A percentile compares a stretch with the other conserved stretches of the same genome.
These are phyloP conservation scores for Oreohelix idahoensis DNA, from an alignment of 1,140 invertebrate genomes.

Conservation along the genomic window DNA sequence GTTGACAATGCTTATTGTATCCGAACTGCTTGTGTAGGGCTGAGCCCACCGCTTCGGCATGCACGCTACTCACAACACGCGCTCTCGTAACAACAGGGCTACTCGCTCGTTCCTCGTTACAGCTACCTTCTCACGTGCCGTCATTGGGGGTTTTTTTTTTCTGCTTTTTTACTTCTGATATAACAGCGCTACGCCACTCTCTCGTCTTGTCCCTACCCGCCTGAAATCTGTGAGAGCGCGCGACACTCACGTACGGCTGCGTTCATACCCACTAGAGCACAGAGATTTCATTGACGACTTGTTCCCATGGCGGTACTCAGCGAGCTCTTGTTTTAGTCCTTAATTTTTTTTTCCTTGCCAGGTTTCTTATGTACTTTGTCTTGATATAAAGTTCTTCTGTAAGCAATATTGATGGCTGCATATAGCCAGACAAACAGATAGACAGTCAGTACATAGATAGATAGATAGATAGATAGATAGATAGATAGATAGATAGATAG, in stretches of 20 bases:
- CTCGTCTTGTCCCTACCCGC: neutral
- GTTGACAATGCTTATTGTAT: slow-evolving; percentile 10
- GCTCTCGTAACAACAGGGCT: neutral
- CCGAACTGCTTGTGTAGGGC: neutral
- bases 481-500: too few species aligned
- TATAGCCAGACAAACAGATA: neutral
- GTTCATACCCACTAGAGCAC: neutral
- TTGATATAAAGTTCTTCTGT: neutral
- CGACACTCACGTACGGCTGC: neutral
- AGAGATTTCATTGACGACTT: slow-evolving; percentile 2
- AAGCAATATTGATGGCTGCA: neutral
- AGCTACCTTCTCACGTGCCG: slow-evolving; percentile 7
- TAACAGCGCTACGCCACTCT: neutral
- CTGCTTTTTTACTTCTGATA: neutral
- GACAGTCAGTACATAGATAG: neutral
- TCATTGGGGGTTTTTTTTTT: neutral
- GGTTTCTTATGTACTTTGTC: neutral
- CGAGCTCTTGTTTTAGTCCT: neutral
- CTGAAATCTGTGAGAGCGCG: neutral
- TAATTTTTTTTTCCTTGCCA: neutral
- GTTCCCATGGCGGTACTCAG: neutral
- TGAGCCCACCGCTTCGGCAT: neutral
- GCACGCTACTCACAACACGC: neutral
- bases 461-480: too few species aligned
- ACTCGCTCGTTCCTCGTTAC: neutral